Evolutionary conservation across 2,113 vertebrate species (phyloP).

Genomic region (Prunella fulvescens): DNA sequence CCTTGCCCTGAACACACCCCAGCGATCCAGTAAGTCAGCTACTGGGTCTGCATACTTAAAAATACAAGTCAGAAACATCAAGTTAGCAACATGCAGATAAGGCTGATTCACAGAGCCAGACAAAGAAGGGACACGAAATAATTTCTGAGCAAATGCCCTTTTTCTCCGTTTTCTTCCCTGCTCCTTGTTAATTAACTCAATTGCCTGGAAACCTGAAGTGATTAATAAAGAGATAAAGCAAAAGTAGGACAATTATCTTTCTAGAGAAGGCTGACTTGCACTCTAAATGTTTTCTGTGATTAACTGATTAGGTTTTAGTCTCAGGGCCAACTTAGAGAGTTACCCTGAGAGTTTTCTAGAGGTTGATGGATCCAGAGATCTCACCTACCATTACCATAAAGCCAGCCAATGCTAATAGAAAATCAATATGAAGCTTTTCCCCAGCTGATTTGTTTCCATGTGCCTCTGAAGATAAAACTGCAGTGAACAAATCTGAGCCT

Average conservation of each 20-base stretch:
- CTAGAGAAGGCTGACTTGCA: neutral
- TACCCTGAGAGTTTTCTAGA: neutral
- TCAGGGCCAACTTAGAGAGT: neutral
- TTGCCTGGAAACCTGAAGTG: neutral
- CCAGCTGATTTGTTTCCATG: neutral
- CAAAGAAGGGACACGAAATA: neutral
- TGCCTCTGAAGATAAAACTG: neutral
- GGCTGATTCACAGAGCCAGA: neutral
- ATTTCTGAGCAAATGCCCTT: neutral
- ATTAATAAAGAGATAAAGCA: neutral
- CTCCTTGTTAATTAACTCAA: neutral
- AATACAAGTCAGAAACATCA: neutral
- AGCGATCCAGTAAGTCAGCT: constrained; percentile 93
- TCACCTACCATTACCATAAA: neutral
- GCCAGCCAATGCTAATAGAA: neutral
- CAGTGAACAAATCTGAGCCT: neutral
- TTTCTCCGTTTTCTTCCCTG: neutral
- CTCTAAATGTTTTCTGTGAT: neutral
- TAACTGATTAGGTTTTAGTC: neutral
- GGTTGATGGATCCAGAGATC: neutral
- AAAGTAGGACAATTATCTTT: neutral
- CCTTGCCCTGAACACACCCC: constrained; percentile 92
- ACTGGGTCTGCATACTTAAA: constrained; percentile 95
- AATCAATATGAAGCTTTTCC: neutral
- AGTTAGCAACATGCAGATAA: neutral